Conservation (phyloP, 1,140 invertebrate species). For the Harlomillsia oculata region DNA sequence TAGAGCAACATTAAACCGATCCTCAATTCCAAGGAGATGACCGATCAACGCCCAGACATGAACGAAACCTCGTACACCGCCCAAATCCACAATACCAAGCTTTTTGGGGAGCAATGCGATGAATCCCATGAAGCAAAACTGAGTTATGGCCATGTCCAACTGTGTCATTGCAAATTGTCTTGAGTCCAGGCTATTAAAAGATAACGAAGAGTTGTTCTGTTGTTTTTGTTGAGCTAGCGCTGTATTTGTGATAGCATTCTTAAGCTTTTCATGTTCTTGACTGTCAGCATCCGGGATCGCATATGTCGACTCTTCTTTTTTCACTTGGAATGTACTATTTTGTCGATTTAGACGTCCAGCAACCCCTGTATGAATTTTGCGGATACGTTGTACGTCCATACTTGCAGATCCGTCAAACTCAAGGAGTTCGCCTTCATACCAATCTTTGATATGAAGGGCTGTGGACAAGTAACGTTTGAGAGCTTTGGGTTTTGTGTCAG, state of each 20-base stretch:
- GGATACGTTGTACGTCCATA: constrained; percentile 12
- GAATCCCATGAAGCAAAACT: constrained; percentile 77
- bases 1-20: constrained; percentile 50
- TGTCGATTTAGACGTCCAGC: not conserved
- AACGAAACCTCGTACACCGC: constrained; percentile 38
- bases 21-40: constrained; percentile 43
- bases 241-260: not conserved
- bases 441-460: constrained; percentile 25
- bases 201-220: not conserved
- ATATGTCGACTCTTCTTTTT: too few relatives aligned
- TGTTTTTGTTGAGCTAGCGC: not conserved
- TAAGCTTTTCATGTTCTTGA: not conserved
- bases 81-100: constrained; percentile 38
- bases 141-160: constrained; percentile 70
- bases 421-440: constrained; percentile 25
- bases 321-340: not conserved
- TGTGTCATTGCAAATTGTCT: constrained; percentile 52
- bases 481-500: constrained; percentile 12
- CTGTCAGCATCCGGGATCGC: too few relatives aligned
- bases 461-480: constrained; percentile 29
- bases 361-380: constrained; percentile 20
- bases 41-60: constrained; percentile 46
- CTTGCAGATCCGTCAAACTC: not conserved
- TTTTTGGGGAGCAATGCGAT: constrained; percentile 54
- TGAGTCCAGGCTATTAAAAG: not conserved